Evolutionary conservation across 2,113 vertebrate genomes (phyloP).

Genomic region (Equus quagga): DNA sequence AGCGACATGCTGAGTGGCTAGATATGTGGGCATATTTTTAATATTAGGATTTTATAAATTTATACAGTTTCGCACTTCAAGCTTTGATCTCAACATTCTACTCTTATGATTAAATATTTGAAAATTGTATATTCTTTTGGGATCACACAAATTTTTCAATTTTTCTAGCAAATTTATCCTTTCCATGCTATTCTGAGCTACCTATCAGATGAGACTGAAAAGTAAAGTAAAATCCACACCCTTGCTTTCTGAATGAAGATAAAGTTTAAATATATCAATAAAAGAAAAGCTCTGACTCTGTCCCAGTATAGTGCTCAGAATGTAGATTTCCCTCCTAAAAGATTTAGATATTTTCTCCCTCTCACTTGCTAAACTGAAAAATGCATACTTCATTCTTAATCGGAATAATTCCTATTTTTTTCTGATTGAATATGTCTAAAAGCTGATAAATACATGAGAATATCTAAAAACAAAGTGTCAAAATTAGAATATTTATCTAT

Average conservation of each 20-base stretch:
- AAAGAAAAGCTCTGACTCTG: background rate
- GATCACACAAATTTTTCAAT: background rate
- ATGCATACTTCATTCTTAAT: background rate
- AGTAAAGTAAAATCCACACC: background rate
- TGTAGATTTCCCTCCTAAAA: background rate
- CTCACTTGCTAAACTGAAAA: background rate
- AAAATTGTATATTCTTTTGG: background rate
- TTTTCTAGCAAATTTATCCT: background rate
- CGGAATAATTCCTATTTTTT: background rate
- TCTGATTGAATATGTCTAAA: background rate
- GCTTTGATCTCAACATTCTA: background rate
- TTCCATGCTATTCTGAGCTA: background rate
- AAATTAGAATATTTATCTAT: background rate
- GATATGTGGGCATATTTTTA: background rate
- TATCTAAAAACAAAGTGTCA: background rate
- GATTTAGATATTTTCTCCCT: background rate
- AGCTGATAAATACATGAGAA: background rate
- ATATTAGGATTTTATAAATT: background rate
- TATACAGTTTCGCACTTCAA: background rate
- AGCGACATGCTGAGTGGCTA: background rate
- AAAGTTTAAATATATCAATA: background rate
- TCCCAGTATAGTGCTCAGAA: background rate
- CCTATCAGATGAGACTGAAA: background rate
- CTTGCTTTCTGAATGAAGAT: background rate
- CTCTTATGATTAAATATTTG: background rate